Base-by-base conservation (phyloP, 2,797 vertebrate genomes). In the Scyliorhinus canicula region DNA sequence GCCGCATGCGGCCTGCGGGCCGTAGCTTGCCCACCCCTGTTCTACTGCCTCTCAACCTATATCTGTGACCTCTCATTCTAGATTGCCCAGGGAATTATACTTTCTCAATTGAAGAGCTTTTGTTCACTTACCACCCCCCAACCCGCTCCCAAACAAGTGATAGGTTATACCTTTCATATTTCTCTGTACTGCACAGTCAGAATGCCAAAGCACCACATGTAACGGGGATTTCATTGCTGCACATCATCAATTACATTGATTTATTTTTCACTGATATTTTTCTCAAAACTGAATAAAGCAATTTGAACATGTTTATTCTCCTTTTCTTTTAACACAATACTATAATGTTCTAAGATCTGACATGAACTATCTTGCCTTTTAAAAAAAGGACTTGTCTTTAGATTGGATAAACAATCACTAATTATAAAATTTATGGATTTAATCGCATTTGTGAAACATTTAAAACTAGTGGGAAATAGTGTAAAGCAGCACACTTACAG, bases 401-500 rank as follows among this genome's bases (percentile, higher is more conserved):
- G 1, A 4, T 91, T 91, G 0, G n/a, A 63, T 91, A 31, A 91
- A 44, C 24, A 21, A 82, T 82, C 79, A 24, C 44, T n/a, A 90
- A 86, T 14, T 55, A 52, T 60, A 7, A 63, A n/a, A 0, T 40
- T 91, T 91, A 65, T 93, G 26, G 11, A 50, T 74, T 74, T 94
- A 44, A 44, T 65, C 60, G 65, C 24, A 69, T 52, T 67, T 67
- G 44, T 35, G 57, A 84, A 85, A n/a, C 35, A 35, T 84, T 8
- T 50, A 14, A 84, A 35, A 40, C 69, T 60, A 12, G 93, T 95
- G 95, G 91, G 95, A 95, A 96, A 95, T 93, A 95, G 95, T 93
- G 14, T 60, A 8, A 94, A 52, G 35, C 50, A 95, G 93, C 71
- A 84, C 88, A 97, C 97, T 97, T 95, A 98, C 98, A 95, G 97